Percentiles rank a stretch among this genome's conserved stretches.
Evolutionary conservation across 2,113 vertebrate species (phyloP).

Genomic region (Regulus satrapa): DNA sequence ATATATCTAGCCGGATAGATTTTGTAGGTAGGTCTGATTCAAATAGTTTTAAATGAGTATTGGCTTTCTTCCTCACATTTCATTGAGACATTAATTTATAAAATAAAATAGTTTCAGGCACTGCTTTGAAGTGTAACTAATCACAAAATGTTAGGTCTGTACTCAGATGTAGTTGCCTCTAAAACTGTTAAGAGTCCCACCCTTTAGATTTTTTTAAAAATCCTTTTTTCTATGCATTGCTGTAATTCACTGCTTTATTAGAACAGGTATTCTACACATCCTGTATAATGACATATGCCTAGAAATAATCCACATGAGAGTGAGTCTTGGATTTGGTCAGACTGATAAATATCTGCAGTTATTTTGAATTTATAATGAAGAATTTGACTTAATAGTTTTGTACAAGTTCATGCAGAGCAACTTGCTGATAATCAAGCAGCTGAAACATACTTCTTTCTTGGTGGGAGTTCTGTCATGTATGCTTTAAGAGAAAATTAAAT

Average conservation of each 20-base stretch:
- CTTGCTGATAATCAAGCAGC: neutral
- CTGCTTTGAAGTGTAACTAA: constrained; percentile 46
- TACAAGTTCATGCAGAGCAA: constrained; percentile 45
- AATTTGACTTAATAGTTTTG: constrained; percentile 9
- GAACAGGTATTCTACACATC: neutral
- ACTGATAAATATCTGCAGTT: constrained; percentile 48
- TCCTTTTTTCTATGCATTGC: neutral
- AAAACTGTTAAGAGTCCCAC: neutral
- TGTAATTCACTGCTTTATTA: neutral
- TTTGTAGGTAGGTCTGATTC: constrained; percentile 16
- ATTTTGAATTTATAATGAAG: constrained; percentile 51
- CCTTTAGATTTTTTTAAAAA: neutral
- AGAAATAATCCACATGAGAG: neutral
- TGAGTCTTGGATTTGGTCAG: neutral
- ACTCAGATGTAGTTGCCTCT: neutral
- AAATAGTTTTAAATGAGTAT: constrained; percentile 32
- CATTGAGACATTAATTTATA: constrained; percentile 22
- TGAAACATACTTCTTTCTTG: neutral
- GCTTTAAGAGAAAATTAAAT: neutral
- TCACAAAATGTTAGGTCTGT: neutral
- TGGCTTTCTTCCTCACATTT: constrained; percentile 55
- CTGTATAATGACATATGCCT: neutral
- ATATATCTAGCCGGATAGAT: neutral
- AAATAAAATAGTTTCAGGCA: constrained; percentile 56
- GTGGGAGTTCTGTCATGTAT: neutral